Base-by-base conservation (phyloP, 2,113 vertebrate genomes). In the Lophochroa leadbeateri region DNA sequence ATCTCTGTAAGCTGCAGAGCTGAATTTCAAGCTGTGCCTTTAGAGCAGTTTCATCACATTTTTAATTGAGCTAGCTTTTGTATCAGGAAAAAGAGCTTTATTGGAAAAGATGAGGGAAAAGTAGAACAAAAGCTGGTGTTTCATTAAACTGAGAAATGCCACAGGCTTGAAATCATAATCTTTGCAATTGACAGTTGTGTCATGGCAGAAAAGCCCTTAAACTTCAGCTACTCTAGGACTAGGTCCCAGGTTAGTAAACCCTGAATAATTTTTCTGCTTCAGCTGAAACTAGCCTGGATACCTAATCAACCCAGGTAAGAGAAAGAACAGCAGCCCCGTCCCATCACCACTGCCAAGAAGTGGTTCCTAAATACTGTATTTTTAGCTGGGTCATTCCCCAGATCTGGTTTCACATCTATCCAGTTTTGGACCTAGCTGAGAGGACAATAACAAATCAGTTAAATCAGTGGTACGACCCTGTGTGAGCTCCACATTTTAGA, bases 21-120 rank as follows among this genome's bases (percentile, higher is more conserved):
- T 96, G 58, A 47, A 63, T 74, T 96, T 92, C 63, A 94, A 90
- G 47, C 64, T 88, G 25, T 86, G 71, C 53, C 43, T 90, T 94
- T 81, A 58, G 27, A 93, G 28, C 16, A 37, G 33, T 91, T 95
- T 94, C 46, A 63, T 92, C 77, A 41, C 53, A 35, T 81, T 94
- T 96, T 89, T 78, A 88, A 80, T 47, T 81, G 69, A 88, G 64
- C 31, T 71, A 74, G 69, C n/a, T 95, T 76, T 91, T 82, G 28
- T 77, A 53, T 86, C 67, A 91, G 47, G 68, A 84, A 92, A 90
- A 86, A 44, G 14, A 57, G 23, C 27, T 55, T 83, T 86, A 41
- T 64, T 71, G 68, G 43, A 94, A 80, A 93, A 92, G 33, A 84
- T 20, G 43, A 89, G 41, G n/a, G 61, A 72, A 96, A 91, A 89